Evolutionary conservation across 2,113 vertebrate species (phyloP).

Genomic region (Phylloscopus trochilus): DNA sequence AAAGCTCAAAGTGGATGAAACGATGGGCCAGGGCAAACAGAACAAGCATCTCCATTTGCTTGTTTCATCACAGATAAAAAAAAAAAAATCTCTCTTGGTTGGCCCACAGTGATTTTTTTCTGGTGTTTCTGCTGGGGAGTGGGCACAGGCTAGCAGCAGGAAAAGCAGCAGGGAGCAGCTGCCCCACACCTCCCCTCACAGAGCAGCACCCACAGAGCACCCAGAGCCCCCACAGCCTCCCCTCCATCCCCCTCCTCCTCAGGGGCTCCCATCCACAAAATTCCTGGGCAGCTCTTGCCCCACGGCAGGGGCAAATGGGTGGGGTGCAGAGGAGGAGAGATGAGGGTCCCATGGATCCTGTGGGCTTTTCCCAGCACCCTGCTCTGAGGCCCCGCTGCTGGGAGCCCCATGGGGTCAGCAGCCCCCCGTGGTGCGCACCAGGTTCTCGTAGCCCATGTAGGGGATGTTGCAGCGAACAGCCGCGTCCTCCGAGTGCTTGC

Average conservation of each 20-base stretch:
- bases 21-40: neutral
- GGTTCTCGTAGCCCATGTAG: conserved; percentile 86
- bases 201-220: neutral
- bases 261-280: neutral
- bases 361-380: neutral
- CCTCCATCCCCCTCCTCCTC: neutral
- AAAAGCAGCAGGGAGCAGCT: neutral
- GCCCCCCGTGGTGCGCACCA: conserved; percentile 63
- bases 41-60: rapidly evolving
- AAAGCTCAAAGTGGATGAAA: neutral
- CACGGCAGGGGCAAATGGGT: neutral
- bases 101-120: neutral
- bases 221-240: neutral
- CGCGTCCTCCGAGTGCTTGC: conserved; percentile 86
- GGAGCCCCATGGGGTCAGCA: rapidly evolving
- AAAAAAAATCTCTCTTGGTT: neutral
- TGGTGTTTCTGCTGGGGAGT: neutral
- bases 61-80: neutral
- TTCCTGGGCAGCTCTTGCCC: neutral
- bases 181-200: neutral
- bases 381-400: rapidly evolving
- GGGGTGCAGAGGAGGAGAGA: neutral
- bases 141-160: neutral
- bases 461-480: conserved; percentile 88
- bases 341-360: rapidly evolving